phyloP scores from a whole-genome alignment of 2,113 vertebrate genomes.

The Mustela lutreola region DNA sequence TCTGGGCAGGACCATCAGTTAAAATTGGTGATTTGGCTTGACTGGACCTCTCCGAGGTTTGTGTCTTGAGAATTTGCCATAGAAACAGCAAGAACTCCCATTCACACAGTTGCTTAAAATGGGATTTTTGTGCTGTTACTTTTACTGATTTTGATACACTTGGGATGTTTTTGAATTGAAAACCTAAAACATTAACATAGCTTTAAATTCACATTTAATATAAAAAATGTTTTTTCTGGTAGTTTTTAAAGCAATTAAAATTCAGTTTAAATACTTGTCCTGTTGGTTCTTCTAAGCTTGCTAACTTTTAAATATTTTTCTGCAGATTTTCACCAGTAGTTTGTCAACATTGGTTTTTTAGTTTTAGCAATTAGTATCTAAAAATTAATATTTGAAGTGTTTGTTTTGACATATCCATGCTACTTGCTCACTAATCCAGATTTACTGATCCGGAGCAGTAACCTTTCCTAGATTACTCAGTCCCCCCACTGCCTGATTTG shows the following conservation, averaged over 20 bases:
- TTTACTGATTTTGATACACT: neutral
- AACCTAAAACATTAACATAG: constrained; percentile 15
- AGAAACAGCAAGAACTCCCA: neutral
- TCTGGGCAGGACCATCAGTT: neutral
- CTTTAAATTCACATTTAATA: neutral
- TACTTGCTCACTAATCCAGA: neutral
- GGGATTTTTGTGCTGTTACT: neutral
- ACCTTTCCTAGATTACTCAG: neutral
- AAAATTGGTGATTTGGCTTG: constrained; percentile 42
- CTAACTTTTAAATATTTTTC: neutral
- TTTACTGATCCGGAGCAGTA: neutral
- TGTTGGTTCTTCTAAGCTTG: neutral
- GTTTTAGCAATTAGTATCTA: neutral
- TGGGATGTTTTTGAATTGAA: neutral
- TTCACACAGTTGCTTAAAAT: neutral
- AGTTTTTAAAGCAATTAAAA: neutral
- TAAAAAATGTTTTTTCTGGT: constrained; percentile 31
- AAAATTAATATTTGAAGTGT: neutral
- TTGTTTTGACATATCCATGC: neutral
- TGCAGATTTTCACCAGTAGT: neutral
- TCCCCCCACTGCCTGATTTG: neutral
- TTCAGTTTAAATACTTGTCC: constrained; percentile 18
- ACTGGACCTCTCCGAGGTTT: neutral
- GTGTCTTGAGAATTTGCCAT: constrained; percentile 9
- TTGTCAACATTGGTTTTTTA: neutral